Evolutionary conservation across 2,888 invertebrate genomes (phyloP), one percentile per base, ranked within the genome.

Genomic region (Empis stercorea): DNA sequence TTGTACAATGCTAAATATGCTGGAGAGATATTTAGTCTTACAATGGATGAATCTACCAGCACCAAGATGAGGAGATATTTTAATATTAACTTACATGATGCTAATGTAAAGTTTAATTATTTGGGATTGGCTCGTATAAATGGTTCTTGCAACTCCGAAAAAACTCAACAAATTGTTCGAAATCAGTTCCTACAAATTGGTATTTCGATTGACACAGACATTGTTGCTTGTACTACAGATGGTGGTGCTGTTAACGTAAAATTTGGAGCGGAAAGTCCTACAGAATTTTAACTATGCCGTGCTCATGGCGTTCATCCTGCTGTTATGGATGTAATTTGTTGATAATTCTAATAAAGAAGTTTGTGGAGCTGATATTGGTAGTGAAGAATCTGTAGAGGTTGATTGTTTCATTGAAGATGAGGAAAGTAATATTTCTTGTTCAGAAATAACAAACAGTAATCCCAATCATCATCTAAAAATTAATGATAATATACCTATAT

Each of bases 331-430:
- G 37, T 37, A 37, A 37, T 37, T 37, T 37, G 37, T 37, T 5
- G 13, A n/a, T 37, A 16, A 37, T 37, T 37, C 37, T 16, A 13
- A 37, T n/a, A 9, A 37, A 37, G 37, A 37, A 37, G 2, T 37
- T 37, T 37, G 37, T 37, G 37, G 7, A 2, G 16, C 16, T 37
- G 37, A 37, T 37, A 37, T 37, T 37, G 37, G 10, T 37, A 37
- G 37, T 37, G 16, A 14, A 37, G 37, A 37, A 37, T 37, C 37
- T 37, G 37, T 37, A 37, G 37, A 37, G 16, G 37, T 16, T 37
- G 37, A 37, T 37, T 37, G 37, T 37, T 37, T 37, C 37, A 16
- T 37, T n/a, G 37, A 37, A 37, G 37, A 37, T 37, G 37, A 37
- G 16, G 36, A 36, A 36, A 36, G 14, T 36, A 36, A 36, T 36